These are phyloP conservation scores for Rhinichthys osculus DNA, from an alignment of 2,797 vertebrate species.

Conservation along the genomic window DNA sequence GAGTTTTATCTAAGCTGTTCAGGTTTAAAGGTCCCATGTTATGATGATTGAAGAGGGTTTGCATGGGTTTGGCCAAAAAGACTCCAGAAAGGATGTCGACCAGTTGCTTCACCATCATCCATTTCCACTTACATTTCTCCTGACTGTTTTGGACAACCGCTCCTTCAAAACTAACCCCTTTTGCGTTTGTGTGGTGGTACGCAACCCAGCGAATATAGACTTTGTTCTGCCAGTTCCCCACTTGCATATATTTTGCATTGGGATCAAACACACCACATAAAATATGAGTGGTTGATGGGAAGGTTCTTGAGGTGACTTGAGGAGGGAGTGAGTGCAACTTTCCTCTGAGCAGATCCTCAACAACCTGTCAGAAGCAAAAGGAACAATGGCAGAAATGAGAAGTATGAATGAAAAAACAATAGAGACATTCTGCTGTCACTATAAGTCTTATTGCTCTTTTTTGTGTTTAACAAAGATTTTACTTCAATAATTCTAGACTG, in stretches of 20 bases:
- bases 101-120: slow-evolving; percentile 21
- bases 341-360: slow-evolving; percentile 29
- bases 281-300: slow-evolving; percentile 38
- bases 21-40: neutral
- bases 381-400: neutral
- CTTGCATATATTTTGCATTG: slow-evolving; percentile 12
- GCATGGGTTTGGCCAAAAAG: neutral
- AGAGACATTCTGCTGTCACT: neutral
- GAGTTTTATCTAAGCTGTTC: neutral
- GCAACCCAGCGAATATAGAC: slow-evolving; percentile 44
- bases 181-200: slow-evolving; percentile 36
- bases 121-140: slow-evolving; percentile 22
- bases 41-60: slow-evolving; percentile 18
- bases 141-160: slow-evolving; percentile 50
- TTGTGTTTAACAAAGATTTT: neutral
- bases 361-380: slow-evolving; percentile 55
- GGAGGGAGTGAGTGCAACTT: slow-evolving; percentile 19
- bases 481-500: neutral
- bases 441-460: neutral
- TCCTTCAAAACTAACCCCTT: slow-evolving; percentile 47
- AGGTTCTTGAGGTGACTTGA: neutral
- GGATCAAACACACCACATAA: slow-evolving; percentile 51
- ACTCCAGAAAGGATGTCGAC: slow-evolving; percentile 50
- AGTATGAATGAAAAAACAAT: neutral
- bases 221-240: slow-evolving; percentile 13